These are phyloP conservation scores for Myripristis jacobus DNA, from an alignment of 2,797 vertebrate species.

Conservation along the genomic window DNA sequence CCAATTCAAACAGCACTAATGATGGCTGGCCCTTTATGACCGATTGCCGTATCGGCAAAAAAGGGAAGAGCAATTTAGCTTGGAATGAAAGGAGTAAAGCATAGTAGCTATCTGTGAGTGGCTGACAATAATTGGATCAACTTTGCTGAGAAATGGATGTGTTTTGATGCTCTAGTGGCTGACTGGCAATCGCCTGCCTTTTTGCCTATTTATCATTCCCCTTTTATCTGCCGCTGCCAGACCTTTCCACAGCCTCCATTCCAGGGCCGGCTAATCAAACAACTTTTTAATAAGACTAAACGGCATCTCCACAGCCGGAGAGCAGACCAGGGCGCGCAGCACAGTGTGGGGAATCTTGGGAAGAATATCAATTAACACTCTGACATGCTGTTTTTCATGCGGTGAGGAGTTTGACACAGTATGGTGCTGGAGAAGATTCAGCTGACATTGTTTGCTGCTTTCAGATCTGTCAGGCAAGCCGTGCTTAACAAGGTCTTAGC, in stretches of 20 bases:
- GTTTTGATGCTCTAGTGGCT: slow-evolving; percentile 93
- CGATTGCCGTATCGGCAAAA: slow-evolving; percentile 92
- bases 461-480: slow-evolving; percentile 61
- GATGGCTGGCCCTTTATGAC: slow-evolving; percentile 98
- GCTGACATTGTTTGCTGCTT: slow-evolving; percentile 67
- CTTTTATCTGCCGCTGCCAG: slow-evolving; percentile 95
- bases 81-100: slow-evolving; percentile 90
- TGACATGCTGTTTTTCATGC: slow-evolving; percentile 67
- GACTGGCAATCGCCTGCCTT: slow-evolving; percentile 84
- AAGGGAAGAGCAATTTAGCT: slow-evolving; percentile 95
- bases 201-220: slow-evolving; percentile 85
- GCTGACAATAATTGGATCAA: slow-evolving; percentile 96
- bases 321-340: slow-evolving; percentile 78
- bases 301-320: slow-evolving; percentile 81
- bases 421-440: slow-evolving; percentile 58
- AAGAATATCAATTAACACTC: slow-evolving; percentile 85
- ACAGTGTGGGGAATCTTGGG: slow-evolving; percentile 73
- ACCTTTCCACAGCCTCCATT: slow-evolving; percentile 86
- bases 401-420: slow-evolving; percentile 70
- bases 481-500: slow-evolving; percentile 44
- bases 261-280: slow-evolving; percentile 88
- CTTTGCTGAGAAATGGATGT: slow-evolving; percentile 88
- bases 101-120: slow-evolving; percentile 87
- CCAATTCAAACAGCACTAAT: slow-evolving; percentile 99
- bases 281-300: slow-evolving; percentile 91